phyloP scores from a whole-genome alignment of 2,113 vertebrate genomes.

The Ivindomyrus marchei region DNA sequence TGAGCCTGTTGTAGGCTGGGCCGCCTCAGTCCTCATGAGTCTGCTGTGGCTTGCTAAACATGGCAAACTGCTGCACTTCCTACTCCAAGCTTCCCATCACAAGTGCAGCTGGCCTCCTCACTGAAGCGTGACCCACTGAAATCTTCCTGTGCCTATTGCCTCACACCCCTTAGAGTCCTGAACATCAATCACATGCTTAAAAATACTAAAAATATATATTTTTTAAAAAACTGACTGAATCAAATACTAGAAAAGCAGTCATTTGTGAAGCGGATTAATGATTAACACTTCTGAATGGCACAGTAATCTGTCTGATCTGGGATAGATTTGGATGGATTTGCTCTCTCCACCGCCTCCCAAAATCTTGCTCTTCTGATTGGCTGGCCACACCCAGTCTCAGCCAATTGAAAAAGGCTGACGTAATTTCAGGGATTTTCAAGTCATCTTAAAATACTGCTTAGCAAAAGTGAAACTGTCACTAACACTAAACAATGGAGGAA shows the following conservation, averaged over 20 bases:
- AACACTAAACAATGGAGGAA: neutral
- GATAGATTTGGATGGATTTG: neutral
- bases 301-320: neutral
- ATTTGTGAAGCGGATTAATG: neutral
- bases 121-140: neutral
- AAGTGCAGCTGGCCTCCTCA: neutral
- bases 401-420: neutral
- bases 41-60: neutral
- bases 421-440: neutral
- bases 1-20: too few relatives aligned
- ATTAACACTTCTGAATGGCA: neutral
- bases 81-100: neutral
- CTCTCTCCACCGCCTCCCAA: neutral
- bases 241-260: neutral
- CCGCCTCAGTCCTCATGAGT: neutral
- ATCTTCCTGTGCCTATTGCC: neutral
- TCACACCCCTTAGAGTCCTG: neutral
- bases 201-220: neutral
- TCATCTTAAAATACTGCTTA: neutral
- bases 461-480: neutral
- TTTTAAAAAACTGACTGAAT: neutral
- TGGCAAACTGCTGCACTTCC: neutral
- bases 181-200: neutral
- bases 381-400: neutral
- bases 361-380: neutral